Evolutionary conservation across 1,140 invertebrate species (phyloP).

Genomic region (Lineus longissimus): DNA sequence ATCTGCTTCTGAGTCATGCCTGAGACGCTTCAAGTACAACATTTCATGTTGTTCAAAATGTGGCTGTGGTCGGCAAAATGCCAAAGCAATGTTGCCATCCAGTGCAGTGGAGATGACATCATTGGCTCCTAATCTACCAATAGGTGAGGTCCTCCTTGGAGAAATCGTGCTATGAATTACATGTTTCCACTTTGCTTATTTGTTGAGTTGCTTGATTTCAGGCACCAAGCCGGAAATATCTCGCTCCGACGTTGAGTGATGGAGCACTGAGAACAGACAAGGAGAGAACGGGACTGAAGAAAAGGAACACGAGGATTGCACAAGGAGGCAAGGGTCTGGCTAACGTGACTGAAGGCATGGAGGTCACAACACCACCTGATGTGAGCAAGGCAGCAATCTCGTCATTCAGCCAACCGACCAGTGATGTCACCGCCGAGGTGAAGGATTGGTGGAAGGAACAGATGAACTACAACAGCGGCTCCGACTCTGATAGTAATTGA

Average conservation of each 20-base stretch:
- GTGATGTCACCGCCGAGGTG: constrained; percentile 48
- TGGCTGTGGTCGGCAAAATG: no score
- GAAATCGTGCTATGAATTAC: no score
- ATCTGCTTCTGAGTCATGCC: no score
- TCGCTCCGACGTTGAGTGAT: constrained; percentile 83
- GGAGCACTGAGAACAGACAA: constrained; percentile 70
- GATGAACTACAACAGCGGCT: constrained; percentile 47
- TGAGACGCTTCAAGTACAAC: no score
- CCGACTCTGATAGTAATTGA: constrained; percentile 21
- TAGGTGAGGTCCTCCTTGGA: no score
- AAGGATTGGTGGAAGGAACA: constrained; percentile 57
- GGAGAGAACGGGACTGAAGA: constrained; percentile 64
- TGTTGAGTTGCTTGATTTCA: constrained; percentile 17
- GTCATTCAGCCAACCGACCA: constrained; percentile 36
- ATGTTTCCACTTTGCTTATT: background rate
- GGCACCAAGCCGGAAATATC: constrained; percentile 69
- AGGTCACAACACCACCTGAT: constrained; percentile 25
- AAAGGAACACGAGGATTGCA: constrained; percentile 62
- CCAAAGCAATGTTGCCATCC: no score
- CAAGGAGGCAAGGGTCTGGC: constrained; percentile 48
- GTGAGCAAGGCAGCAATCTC: constrained; percentile 33
- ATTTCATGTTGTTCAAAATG: no score
- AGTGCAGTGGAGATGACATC: no score
- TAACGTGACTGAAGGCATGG: constrained; percentile 45
- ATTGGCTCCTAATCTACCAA: no score